Evolutionary conservation across 2,113 vertebrate species (phyloP).

Genomic region (Rhinopomastus cyanomelas): DNA sequence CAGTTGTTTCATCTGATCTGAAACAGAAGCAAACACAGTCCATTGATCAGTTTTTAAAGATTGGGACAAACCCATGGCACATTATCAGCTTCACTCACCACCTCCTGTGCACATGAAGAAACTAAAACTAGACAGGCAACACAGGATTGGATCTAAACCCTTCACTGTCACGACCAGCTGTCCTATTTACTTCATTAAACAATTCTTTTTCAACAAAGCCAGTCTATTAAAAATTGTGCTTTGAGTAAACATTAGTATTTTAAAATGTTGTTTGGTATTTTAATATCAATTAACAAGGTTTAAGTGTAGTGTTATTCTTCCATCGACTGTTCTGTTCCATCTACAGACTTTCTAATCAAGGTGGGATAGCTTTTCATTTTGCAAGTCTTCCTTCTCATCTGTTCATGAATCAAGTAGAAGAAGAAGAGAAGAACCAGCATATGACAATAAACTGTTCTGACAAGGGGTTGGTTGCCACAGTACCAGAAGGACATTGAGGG

Average conservation of each 20-base stretch:
- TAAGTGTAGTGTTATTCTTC: background rate
- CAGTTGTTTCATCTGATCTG: background rate
- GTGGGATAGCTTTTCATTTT: rapidly evolving
- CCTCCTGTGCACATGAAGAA: background rate
- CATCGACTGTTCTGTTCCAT: background rate
- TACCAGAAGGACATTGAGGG: too few species aligned
- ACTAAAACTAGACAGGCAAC: background rate
- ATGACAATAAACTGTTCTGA: background rate
- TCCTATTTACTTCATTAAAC: background rate
- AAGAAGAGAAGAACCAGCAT: background rate
- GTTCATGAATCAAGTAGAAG: too few species aligned
- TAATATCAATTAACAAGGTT: too few species aligned
- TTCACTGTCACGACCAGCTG: background rate
- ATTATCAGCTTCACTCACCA: background rate
- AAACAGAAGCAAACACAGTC: background rate
- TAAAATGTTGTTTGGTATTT: background rate
- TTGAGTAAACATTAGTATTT: background rate
- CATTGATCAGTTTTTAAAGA: background rate
- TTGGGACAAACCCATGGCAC: background rate
- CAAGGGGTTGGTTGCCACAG: too few species aligned
- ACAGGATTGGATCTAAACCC: background rate
- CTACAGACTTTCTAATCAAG: background rate
- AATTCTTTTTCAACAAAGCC: background rate
- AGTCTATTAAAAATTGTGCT: background rate
- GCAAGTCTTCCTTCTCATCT: too few species aligned